Conservation (phyloP, 1,140 invertebrate genomes). For the Bombus terrestris region DNA sequence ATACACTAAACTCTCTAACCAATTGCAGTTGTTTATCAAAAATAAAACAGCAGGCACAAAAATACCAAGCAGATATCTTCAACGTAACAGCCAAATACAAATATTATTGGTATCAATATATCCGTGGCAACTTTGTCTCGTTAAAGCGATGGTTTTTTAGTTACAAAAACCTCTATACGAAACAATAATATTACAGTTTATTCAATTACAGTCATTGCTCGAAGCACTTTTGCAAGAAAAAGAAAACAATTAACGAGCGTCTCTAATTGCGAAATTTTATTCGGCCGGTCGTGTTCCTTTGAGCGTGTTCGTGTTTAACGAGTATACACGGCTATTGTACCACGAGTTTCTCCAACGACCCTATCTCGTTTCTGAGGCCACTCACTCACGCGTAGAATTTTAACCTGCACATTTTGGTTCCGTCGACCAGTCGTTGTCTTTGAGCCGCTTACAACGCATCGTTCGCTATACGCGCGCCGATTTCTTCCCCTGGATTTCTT, state of each 20-base stretch:
- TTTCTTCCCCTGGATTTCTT: background rate
- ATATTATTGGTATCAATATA: background rate
- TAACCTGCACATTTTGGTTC: constrained; percentile 61
- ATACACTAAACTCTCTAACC: background rate
- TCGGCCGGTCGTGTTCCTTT: constrained; percentile 8
- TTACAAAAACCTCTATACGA: background rate
- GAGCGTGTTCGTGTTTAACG: constrained; percentile 21
- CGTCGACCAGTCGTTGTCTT: constrained; percentile 60
- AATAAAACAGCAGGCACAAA: background rate
- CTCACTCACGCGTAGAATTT: constrained; percentile 66
- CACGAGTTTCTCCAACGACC: constrained; percentile 58
- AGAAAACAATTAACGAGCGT: background rate
- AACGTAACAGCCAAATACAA: constrained; percentile 12
- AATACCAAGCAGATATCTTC: background rate
- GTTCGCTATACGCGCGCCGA: constrained; percentile 6
- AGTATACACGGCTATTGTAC: constrained; percentile 28
- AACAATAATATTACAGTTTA: background rate
- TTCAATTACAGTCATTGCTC: background rate
- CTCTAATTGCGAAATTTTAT: constrained; percentile 5
- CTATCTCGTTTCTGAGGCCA: constrained; percentile 61
- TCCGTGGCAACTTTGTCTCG: background rate
- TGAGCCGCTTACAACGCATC: constrained; percentile 52
- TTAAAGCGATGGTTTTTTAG: too few species aligned
- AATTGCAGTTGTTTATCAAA: background rate
- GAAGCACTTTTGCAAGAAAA: background rate